Percentiles rank a stretch among this genome's conserved stretches.
Conservation (phyloP, 1,140 invertebrate genomes). For the Phymorhynchus buccinoides region DNA sequence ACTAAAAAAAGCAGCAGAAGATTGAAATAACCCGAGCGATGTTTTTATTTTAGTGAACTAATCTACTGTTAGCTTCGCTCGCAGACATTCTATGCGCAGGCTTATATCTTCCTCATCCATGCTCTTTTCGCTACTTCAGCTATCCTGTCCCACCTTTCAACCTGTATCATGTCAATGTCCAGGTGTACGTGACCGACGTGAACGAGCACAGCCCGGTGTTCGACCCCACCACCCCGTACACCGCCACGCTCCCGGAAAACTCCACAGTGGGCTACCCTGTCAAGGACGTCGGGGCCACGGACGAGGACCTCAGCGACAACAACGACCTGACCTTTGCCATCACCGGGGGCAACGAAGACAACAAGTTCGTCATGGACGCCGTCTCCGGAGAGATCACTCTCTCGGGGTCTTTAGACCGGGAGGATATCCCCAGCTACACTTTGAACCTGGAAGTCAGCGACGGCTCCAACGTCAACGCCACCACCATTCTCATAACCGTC, state of each 20-base stretch:
- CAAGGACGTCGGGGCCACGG: slow-evolving; percentile 45
- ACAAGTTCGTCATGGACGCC: slow-evolving; percentile 51
- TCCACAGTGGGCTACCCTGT: slow-evolving; percentile 48
- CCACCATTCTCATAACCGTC: slow-evolving; percentile 50
- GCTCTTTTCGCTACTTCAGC: too few species aligned
- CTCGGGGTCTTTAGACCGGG: slow-evolving; percentile 43
- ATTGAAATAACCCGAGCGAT: too few species aligned
- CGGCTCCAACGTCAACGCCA: slow-evolving; percentile 41
- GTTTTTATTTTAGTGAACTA: too few species aligned
- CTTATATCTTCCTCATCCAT: too few species aligned
- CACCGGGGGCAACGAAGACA: slow-evolving; percentile 40
- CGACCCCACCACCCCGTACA: slow-evolving; percentile 52
- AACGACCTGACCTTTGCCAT: slow-evolving; percentile 42
- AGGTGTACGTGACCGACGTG: slow-evolving; percentile 54
- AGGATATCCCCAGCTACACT: slow-evolving; percentile 36
- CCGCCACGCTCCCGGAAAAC: slow-evolving; percentile 44
- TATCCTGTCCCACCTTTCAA: too few species aligned
- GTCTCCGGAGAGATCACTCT: slow-evolving; percentile 46
- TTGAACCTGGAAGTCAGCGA: slow-evolving; percentile 49
- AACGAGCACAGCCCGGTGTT: slow-evolving; percentile 64
- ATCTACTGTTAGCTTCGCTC: too few species aligned
- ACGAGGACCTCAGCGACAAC: slow-evolving; percentile 51
- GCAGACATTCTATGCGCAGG: too few species aligned
- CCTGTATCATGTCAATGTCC: neutral
- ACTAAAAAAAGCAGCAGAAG: too few species aligned